Base-by-base conservation (phyloP, 1,140 invertebrate genomes). In the Cherax destructor region DNA sequence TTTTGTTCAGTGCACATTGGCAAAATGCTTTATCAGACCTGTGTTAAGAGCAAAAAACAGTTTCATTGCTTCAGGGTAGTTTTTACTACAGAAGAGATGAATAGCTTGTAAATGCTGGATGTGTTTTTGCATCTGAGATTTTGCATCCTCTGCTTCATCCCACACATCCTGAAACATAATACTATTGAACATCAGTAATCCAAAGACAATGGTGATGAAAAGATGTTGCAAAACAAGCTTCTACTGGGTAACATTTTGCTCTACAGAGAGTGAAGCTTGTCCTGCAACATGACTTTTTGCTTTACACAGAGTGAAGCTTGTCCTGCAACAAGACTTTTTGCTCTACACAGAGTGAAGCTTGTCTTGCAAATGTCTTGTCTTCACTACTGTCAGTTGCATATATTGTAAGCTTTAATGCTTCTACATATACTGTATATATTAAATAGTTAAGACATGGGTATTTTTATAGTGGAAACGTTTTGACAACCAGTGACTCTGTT, bases 91-190 rank as follows among this genome's bases (percentile, higher is more conserved):
- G 94, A 99, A 99, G 4, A 99, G 95, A 94, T 99, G 97, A 94
- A 98, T 97, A 0, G 98, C 99, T 94, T 98, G 97, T 0, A 98
- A 94, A 88, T 97, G 98, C 94, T 98, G 97, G 94, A 99, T 99
- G 93, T 97, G 96, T 90, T 97, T 96, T 76, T 97, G 96, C 92
- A 97, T 97, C 93, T 97, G 96, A 30, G 96, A 94, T 94, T 98
- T 98, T 91, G 98, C 97, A 86, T 97, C 96, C 74, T 96, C 95
- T 1, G 96, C 96, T 94, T 98, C 97, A 93, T 98, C 96, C 49
- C 97, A 97, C 93, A 98, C 96, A 94, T 96, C 96, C 98, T 99
- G 94, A 83, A 95, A 95, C 13, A 56, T 10, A 56, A 9, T 10
- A 56, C 52, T 56, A 56, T 5, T 56, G 13, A 94, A 56, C 52